These are phyloP conservation scores for Xiphorhynchus elegans DNA, from an alignment of 2,113 vertebrate genomes.

Conservation along the genomic window DNA sequence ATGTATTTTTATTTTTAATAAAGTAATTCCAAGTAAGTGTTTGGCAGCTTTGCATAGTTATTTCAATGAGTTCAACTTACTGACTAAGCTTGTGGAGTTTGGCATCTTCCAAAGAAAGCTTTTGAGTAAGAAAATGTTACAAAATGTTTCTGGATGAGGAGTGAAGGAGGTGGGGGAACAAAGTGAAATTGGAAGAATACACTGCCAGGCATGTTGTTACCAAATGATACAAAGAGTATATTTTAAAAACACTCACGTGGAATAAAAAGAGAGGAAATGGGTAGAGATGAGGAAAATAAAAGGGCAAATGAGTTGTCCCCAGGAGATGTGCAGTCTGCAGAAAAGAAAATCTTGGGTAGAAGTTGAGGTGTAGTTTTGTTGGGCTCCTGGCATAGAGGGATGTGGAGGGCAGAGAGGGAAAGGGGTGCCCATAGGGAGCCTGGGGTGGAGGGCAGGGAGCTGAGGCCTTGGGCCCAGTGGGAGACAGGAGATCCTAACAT, in stretches of 20 bases:
- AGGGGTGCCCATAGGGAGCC: neutral
- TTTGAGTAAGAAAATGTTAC: neutral
- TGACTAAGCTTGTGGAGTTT: neutral
- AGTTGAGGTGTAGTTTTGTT: neutral
- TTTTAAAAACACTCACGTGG: neutral
- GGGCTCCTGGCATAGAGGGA: neutral
- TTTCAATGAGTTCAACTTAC: neutral
- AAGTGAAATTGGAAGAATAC: neutral
- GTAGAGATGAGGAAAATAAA: neutral
- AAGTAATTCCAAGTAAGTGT: constrained; percentile 1
- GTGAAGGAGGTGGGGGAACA: neutral
- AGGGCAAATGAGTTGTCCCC: neutral
- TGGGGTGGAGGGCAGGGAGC: neutral
- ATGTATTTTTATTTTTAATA: constrained; percentile 59
- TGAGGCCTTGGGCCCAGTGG: neutral
- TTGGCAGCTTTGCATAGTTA: neutral
- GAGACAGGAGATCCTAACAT: neutral
- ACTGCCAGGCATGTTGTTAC: neutral
- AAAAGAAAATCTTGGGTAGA: neutral
- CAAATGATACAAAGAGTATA: neutral
- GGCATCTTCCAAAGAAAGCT: neutral
- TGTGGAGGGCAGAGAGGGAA: neutral
- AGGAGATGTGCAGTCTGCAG: neutral
- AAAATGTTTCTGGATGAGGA: neutral
- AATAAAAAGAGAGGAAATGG: neutral